These are phyloP conservation scores for Propithecus coquereli DNA, from an alignment of 2,113 vertebrate genomes.

Conservation along the genomic window DNA sequence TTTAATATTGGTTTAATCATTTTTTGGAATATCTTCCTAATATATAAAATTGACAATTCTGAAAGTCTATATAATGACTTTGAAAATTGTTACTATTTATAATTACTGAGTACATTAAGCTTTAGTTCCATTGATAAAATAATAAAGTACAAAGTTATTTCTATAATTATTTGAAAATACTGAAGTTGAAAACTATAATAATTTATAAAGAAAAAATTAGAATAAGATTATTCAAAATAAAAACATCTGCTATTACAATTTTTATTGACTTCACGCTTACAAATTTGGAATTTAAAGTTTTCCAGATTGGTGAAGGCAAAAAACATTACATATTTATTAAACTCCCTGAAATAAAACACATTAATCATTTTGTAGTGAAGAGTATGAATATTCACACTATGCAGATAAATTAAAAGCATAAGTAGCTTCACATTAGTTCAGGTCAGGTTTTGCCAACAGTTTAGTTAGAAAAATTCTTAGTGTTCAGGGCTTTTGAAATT, in stretches of 20 bases:
- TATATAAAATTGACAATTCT: neutral
- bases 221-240: neutral
- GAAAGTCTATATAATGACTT: neutral
- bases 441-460: neutral
- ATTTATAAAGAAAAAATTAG: neutral
- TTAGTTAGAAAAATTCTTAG: neutral
- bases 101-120: neutral
- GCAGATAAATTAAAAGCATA: neutral
- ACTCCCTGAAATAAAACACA: neutral
- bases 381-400: neutral
- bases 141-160: neutral
- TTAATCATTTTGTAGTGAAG: neutral
- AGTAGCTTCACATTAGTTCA: neutral
- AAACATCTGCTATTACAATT: conserved; percentile 1
- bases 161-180: neutral
- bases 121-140: neutral
- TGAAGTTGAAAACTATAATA: neutral
- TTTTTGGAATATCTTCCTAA: neutral
- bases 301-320: neutral
- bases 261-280: neutral
- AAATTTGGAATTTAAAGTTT: neutral
- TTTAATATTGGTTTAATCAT: neutral
- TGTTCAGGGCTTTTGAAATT: neutral
- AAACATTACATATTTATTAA: neutral
- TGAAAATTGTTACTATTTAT: neutral